A percentile compares a stretch with the other conserved stretches of the same genome.
phyloP scores from a whole-genome alignment of 1,140 invertebrate species.

The Archegozetes longisetosus region DNA sequence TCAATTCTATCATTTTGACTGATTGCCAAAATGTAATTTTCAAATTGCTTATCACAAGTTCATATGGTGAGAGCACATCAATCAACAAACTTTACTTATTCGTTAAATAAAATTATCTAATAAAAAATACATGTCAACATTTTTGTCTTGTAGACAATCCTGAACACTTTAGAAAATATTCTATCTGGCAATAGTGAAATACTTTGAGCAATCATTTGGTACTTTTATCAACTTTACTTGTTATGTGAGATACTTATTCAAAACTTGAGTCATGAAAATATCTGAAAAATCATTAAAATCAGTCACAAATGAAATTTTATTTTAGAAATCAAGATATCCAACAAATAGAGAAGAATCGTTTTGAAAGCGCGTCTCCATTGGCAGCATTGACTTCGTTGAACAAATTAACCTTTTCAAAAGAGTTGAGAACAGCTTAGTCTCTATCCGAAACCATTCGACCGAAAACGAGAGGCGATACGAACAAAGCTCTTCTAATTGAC shows the following conservation, averaged over 20 bases:
- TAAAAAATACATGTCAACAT: too few relatives aligned
- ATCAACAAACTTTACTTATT: too few relatives aligned
- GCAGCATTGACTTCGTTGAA: not conserved
- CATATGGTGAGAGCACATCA: too few relatives aligned
- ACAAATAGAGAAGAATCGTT: not conserved
- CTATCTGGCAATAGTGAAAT: too few relatives aligned
- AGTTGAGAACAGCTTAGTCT: not conserved
- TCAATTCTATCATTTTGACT: too few relatives aligned
- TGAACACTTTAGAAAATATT: too few relatives aligned
- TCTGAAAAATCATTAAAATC: not conserved
- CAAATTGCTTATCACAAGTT: too few relatives aligned
- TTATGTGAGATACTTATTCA: not conserved
- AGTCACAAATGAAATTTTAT: not conserved
- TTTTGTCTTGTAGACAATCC: too few relatives aligned
- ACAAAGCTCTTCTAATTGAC: not conserved
- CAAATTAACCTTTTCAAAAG: not conserved
- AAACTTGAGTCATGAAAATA: not conserved
- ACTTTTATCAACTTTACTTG: too few relatives aligned
- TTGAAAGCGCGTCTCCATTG: not conserved
- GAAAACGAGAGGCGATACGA: not conserved
- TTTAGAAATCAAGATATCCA: not conserved
- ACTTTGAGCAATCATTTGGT: too few relatives aligned
- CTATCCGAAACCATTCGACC: not conserved
- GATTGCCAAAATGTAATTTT: too few relatives aligned
- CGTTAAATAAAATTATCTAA: too few relatives aligned